phyloP scores from a whole-genome alignment of 2,888 invertebrate species.

The Amphipyra berbera region DNA sequence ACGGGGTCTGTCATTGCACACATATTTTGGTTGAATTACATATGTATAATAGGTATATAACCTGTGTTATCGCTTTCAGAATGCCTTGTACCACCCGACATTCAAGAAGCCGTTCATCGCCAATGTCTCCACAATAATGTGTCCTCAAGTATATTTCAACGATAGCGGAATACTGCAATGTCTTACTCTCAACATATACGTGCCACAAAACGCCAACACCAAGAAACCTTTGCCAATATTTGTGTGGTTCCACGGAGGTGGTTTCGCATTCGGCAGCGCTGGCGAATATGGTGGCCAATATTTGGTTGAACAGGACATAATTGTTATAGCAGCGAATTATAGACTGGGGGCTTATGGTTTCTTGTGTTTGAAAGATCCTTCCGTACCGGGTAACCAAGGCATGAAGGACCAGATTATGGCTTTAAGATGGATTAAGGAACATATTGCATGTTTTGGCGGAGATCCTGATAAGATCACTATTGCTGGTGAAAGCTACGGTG shows the following conservation, averaged over 20 bases:
- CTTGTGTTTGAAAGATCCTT: slow-evolving; percentile 72
- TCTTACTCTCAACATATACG: slow-evolving; percentile 67
- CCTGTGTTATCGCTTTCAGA: slow-evolving; percentile 60
- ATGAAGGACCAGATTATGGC: slow-evolving; percentile 77
- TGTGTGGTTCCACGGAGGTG: slow-evolving; percentile 82
- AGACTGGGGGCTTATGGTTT: slow-evolving; percentile 79
- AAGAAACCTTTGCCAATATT: slow-evolving; percentile 68
- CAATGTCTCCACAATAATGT: slow-evolving; percentile 64
- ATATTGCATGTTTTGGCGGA: slow-evolving; percentile 77
- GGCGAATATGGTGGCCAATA: slow-evolving; percentile 71
- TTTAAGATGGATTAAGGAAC: slow-evolving; percentile 73
- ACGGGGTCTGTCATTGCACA: too few species aligned
- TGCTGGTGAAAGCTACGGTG: slow-evolving; percentile 79
- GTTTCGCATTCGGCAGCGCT: slow-evolving; percentile 71
- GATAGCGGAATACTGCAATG: slow-evolving; percentile 66
- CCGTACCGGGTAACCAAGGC: slow-evolving; percentile 73
- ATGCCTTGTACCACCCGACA: slow-evolving; percentile 57
- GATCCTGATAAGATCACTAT: slow-evolving; percentile 71
- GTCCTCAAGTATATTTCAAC: slow-evolving; percentile 65
- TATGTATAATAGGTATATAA: too few species aligned
- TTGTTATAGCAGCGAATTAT: slow-evolving; percentile 73
- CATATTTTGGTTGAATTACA: too few species aligned
- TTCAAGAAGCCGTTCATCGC: slow-evolving; percentile 69
- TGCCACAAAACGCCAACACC: slow-evolving; percentile 56
- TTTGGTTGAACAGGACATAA: slow-evolving; percentile 67